A percentile compares a stretch with the other conserved stretches of the same genome.
phyloP scores from a whole-genome alignment of 2,888 invertebrate genomes.

The Zygogramma bicolorata region DNA sequence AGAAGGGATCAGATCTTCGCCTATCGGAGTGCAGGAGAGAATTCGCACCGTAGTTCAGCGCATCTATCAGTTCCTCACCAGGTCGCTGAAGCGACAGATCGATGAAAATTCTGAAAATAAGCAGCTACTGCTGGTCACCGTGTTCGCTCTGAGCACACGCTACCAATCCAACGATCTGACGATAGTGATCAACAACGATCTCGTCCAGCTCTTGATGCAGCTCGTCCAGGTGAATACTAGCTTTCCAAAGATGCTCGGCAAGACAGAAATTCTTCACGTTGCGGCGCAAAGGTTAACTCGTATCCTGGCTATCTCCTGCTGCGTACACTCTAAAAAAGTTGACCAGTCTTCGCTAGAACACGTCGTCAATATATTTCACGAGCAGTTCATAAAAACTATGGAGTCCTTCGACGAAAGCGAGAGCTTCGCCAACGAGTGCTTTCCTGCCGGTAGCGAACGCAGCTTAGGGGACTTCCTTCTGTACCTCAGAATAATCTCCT shows the following conservation, averaged over 20 bases:
- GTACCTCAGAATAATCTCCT: conserved; percentile 70
- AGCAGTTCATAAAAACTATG: conserved; percentile 64
- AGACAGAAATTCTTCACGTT: conserved; percentile 63
- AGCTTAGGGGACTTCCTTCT: conserved; percentile 71
- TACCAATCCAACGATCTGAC: conserved; percentile 71
- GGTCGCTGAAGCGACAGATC: conserved; percentile 64
- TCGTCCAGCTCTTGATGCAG: conserved; percentile 67
- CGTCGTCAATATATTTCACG: conserved; percentile 69
- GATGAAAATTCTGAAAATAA: conserved; percentile 57
- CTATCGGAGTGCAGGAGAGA: conserved; percentile 67
- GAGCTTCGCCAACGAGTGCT: conserved; percentile 37
- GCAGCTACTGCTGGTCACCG: conserved; percentile 67
- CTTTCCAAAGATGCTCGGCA: conserved; percentile 47
- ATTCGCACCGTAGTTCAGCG: conserved; percentile 70
- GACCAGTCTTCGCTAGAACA: conserved; percentile 67
- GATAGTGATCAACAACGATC: conserved; percentile 70
- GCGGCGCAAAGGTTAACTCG: conserved; percentile 70
- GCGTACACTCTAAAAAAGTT: conserved; percentile 69
- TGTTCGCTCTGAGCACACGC: conserved; percentile 71
- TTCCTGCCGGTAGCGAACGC: conserved; percentile 59
- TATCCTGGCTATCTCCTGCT: conserved; percentile 70
- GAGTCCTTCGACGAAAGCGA: conserved; percentile 51
- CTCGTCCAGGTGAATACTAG: conserved; percentile 54
- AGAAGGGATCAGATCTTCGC: conserved; percentile 70
- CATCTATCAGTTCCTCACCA: conserved; percentile 67